Base-by-base conservation (phyloP, 2,797 vertebrate species). In the Parauchenoglanis ngamensis region DNA sequence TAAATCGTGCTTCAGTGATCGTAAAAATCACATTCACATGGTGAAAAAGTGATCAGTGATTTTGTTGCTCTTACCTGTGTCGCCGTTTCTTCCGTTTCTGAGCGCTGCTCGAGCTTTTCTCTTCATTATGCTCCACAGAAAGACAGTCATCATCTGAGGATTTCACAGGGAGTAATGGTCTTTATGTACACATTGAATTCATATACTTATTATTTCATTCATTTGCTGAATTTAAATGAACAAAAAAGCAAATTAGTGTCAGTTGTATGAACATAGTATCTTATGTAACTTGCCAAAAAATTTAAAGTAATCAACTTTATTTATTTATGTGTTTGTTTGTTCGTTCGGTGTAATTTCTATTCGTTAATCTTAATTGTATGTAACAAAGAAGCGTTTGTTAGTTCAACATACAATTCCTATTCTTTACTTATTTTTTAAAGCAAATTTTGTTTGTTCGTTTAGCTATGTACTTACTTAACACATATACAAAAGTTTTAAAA, bases 61-160 rank as follows among this genome's bases (percentile, higher is more conserved):
- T n/a, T 12, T 1, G 4, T 0, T 65, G 44, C 40, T 65, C 10
- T 46, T 87, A 99, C 98, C 98, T 97, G 95, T 99, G 98, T 86
- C 97, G 93, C 86, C 97, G 92, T 89, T 98, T 99, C 94, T 99
- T 99, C 91, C 97, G 96, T 94, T 98, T 94, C 91, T 96, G 96
- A 0, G 94, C 94, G 8, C 90, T 93, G 3, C 94, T 91, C 0
- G 93, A 92, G 90, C 90, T 97, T 92, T 96, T 96, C 11, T 93
- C 89, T 81, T 97, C 96, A 90, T 94, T 94, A 70, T 94, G 94
- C 89, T 98, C 97, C 68, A 94, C 95, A 0, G 96, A 96, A 2
- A 96, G 94, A 92, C 96, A 96, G 75, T 98, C 98, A 85, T 98
- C 97, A 94, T 98, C 98, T 99, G 93, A 67, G 49, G 13, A 65